Base-by-base conservation (phyloP, 2,113 vertebrate genomes). In the Chrysemys picta region DNA sequence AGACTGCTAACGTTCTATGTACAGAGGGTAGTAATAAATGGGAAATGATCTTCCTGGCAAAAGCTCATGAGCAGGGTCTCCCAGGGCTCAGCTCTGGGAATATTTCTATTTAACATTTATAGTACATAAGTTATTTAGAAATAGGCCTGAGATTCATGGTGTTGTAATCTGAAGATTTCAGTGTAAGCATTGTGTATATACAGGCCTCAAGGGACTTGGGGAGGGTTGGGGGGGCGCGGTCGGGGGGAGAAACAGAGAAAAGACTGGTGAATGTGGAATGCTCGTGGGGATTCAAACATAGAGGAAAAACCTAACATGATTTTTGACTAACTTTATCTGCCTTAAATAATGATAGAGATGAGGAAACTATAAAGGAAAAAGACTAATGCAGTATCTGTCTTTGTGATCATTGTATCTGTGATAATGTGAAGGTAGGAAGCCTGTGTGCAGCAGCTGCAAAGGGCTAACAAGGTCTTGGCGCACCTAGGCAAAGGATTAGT, bases 21-120 rank as follows among this genome's bases (percentile, higher is more conserved):
- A 65, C 59, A 80, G 82, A 72, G 94, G 31, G 69, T 92, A 96
- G 84, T 96, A 96, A 95, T 92, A 96, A 80, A 79, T 38, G 42
- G 80, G 45, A 88, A 95, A 91, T 47, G 24, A 90, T 94, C 88
- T 91, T 97, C 95, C 78, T 72, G 87, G 87, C 35, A 72, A 95
- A 88, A 95, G 78, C 47, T 91, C 89, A 79, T 62, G 93, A 93
- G 78, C 6, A 89, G 84, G 90, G 82, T 80, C 89, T 49, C 47
- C 84, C 80, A 75, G 84, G 88, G 83, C n/a, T 95, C 56, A 38
- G 2, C 81, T 96, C 85, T 5, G 2, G 42, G 38, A 96, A 82
- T 91, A 92, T 12, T 96, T 91, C 72, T 81, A 62, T 85, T 91
- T 95, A 90, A 72, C 49, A 86, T 89, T 94, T 95, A 91, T 14